phyloP scores from a whole-genome alignment of 1,140 invertebrate species.

The Diploscapter pachys region DNA sequence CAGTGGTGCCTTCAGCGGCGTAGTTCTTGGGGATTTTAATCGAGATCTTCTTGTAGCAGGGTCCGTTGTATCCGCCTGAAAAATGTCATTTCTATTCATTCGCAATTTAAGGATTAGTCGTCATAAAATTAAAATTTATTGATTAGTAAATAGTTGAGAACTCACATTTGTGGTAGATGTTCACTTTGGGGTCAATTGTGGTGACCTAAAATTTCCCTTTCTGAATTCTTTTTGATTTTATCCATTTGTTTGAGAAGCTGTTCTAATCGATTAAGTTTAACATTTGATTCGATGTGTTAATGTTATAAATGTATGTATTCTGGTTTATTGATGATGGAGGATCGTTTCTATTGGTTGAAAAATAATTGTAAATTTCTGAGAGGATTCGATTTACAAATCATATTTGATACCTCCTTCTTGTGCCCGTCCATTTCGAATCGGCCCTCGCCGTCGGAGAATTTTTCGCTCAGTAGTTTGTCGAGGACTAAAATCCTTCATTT shows the following conservation, averaged over 20 bases:
- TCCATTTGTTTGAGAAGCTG: too few species aligned
- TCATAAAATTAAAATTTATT: too few species aligned
- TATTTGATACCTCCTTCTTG: constrained; percentile 39
- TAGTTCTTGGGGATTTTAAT: constrained; percentile 52
- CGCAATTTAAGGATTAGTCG: too few species aligned
- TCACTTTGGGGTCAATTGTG: constrained; percentile 53
- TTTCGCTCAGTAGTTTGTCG: constrained; percentile 53
- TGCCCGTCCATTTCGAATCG: constrained; percentile 43
- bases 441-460: constrained; percentile 46
- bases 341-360: too few species aligned
- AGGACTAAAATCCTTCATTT: constrained; percentile 22
- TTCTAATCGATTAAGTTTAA: too few species aligned
- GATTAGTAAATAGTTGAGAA: too few species aligned
- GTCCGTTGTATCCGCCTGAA: too few species aligned
- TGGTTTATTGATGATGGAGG: too few species aligned
- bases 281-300: not conserved
- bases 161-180: constrained; percentile 47
- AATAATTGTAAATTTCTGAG: too few species aligned
- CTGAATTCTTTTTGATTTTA: not conserved
- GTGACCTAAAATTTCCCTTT: constrained; percentile 52
- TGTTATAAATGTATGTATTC: too few species aligned
- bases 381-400: not conserved
- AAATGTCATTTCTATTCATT: too few species aligned
- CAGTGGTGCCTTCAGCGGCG: constrained; percentile 31
- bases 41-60: constrained; percentile 41